A percentile compares a stretch with the other conserved stretches of the same genome.
phyloP scores from a whole-genome alignment of 2,888 invertebrate genomes.

The Hemithea aestivaria region DNA sequence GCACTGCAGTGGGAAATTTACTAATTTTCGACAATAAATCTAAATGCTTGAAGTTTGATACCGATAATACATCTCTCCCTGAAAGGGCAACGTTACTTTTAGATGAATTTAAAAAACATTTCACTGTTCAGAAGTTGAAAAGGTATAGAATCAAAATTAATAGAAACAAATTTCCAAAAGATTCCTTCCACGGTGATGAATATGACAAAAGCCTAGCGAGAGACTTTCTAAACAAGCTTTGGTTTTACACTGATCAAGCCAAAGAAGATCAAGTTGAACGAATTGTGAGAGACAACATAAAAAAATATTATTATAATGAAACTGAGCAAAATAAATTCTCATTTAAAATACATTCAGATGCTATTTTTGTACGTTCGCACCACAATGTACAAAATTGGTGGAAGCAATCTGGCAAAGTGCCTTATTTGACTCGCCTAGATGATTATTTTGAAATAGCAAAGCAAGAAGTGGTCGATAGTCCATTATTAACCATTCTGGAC shows the following conservation, averaged over 20 bases:
- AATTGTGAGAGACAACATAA: constrained; percentile 36
- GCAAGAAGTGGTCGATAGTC: constrained; percentile 37
- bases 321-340: constrained; percentile 29
- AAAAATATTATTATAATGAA: constrained; percentile 29
- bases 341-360: constrained; percentile 39
- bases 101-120: constrained; percentile 7
- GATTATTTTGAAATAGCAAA: constrained; percentile 37
- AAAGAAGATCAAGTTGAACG: constrained; percentile 37
- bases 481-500: constrained; percentile 35
- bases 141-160: constrained; percentile 32
- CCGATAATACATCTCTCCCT: constrained; percentile 14
- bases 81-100: constrained; percentile 31
- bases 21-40: constrained; percentile 27
- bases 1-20: constrained; percentile 40
- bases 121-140: constrained; percentile 8
- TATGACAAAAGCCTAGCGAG: constrained; percentile 33
- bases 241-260: constrained; percentile 45
- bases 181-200: constrained; percentile 31
- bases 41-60: constrained; percentile 31
- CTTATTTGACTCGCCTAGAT: constrained; percentile 33
- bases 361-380: constrained; percentile 41
- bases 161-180: constrained; percentile 36
- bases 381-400: constrained; percentile 49
- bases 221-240: constrained; percentile 36
- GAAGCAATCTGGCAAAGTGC: constrained; percentile 32